Evolutionary conservation across 1,140 invertebrate species (phyloP).

Genomic region (Thaumetopoea pityocampa): DNA sequence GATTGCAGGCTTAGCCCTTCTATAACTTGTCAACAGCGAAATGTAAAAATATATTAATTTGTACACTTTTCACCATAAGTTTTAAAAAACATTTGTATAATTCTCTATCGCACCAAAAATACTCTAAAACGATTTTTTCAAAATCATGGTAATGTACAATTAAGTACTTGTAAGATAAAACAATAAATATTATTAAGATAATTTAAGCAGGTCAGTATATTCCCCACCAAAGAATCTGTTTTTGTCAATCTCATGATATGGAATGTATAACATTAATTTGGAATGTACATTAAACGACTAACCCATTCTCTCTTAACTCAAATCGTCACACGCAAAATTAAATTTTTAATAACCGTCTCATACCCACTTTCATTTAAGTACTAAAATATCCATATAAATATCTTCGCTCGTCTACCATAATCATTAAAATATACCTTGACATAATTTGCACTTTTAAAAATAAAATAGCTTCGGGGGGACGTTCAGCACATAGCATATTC

Average conservation of each 20-base stretch:
- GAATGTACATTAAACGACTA: slow-evolving; percentile 52
- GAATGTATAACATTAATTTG: slow-evolving; percentile 38
- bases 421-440: slow-evolving; percentile 58
- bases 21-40: slow-evolving; percentile 63
- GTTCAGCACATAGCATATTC: slow-evolving; percentile 59
- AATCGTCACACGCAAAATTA: slow-evolving; percentile 24
- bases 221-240: slow-evolving; percentile 56
- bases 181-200: slow-evolving; percentile 48
- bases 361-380: slow-evolving; percentile 49
- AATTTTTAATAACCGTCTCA: slow-evolving; percentile 30
- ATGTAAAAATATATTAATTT: slow-evolving; percentile 76
- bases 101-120: slow-evolving; percentile 74
- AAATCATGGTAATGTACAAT: slow-evolving; percentile 50
- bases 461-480: slow-evolving; percentile 65
- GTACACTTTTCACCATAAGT: slow-evolving; percentile 62
- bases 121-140: slow-evolving; percentile 54
- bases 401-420: slow-evolving; percentile 55
- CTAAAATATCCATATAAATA: slow-evolving; percentile 71
- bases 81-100: slow-evolving; percentile 70
- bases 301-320: slow-evolving; percentile 14
- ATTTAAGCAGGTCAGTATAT: slow-evolving; percentile 53
- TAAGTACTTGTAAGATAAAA: slow-evolving; percentile 64
- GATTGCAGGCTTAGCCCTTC: slow-evolving; percentile 64
- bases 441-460: slow-evolving; percentile 66
- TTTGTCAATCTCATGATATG: slow-evolving; percentile 41